Evolutionary conservation across 2,113 vertebrate genomes (phyloP).

Genomic region (Gymnarchus niloticus): DNA sequence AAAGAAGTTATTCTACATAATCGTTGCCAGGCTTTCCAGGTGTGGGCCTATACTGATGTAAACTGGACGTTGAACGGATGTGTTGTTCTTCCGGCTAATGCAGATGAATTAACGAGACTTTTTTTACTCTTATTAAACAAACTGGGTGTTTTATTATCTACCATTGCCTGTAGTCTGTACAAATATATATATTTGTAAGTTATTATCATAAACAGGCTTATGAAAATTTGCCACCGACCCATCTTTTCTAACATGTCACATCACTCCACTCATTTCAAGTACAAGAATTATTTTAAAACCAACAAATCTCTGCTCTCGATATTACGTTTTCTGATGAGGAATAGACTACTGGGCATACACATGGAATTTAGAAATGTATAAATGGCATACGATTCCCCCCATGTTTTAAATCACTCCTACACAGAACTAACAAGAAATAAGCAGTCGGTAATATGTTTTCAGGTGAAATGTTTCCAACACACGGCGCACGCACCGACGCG

Average conservation of each 20-base stretch:
- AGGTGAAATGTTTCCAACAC: conserved; percentile 8
- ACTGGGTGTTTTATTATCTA: background rate
- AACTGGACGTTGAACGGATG: background rate
- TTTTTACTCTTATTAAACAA: background rate
- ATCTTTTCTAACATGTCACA: too few relatives aligned
- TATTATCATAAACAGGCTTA: background rate
- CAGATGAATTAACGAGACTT: background rate
- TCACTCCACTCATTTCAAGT: background rate
- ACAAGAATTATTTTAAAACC: background rate
- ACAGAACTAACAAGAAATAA: background rate
- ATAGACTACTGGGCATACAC: background rate
- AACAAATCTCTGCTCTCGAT: background rate
- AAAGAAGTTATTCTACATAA: background rate
- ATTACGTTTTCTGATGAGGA: background rate
- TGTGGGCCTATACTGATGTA: background rate
- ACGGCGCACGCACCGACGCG: background rate
- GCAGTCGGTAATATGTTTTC: background rate
- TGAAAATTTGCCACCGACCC: background rate
- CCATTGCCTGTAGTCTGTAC: background rate
- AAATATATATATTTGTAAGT: conserved; percentile 6
- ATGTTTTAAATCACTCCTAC: background rate
- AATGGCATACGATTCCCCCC: background rate
- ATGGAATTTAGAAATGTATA: background rate
- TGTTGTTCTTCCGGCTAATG: background rate
- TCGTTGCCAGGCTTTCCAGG: background rate